A percentile compares a stretch with the other conserved stretches of the same genome.
These are phyloP conservation scores for Macrophya annulata DNA, from an alignment of 2,888 invertebrate genomes.

Conservation along the genomic window DNA sequence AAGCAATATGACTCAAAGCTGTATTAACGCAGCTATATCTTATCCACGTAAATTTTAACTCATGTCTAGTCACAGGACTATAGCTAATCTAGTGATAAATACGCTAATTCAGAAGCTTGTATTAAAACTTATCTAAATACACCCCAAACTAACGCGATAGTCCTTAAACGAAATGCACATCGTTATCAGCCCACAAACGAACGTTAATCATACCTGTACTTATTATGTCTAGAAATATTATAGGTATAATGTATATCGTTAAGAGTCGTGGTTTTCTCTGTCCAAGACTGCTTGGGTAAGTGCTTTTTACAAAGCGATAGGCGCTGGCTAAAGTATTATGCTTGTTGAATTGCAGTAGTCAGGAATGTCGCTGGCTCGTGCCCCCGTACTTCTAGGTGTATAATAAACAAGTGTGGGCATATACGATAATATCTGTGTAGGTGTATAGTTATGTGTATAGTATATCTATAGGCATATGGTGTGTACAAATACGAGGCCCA, in stretches of 20 bases:
- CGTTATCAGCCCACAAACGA: neutral
- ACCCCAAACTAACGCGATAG: neutral
- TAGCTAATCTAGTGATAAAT: neutral
- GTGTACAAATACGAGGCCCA: neutral
- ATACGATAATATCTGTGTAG: constrained; percentile 13
- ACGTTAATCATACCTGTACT: neutral
- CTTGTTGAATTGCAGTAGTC: constrained; percentile 43
- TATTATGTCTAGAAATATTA: constrained; percentile 13
- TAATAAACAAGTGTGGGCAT: constrained; percentile 30
- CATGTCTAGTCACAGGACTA: neutral
- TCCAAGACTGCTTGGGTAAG: constrained; percentile 25
- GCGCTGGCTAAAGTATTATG: constrained; percentile 7
- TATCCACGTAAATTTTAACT: neutral
- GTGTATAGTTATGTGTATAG: neutral
- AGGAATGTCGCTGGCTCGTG: constrained; percentile 64
- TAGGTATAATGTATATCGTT: neutral
- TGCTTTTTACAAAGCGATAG: neutral
- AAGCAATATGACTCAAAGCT: neutral
- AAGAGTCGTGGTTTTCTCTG: constrained; percentile 20
- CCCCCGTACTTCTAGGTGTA: constrained; percentile 54
- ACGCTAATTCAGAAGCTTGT: neutral
- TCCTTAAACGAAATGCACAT: neutral
- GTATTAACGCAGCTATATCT: neutral
- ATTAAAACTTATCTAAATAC: neutral
- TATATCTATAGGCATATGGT: neutral